These are phyloP conservation scores for Andrena bicolor DNA, from an alignment of 2,888 invertebrate species.

Conservation along the genomic window DNA sequence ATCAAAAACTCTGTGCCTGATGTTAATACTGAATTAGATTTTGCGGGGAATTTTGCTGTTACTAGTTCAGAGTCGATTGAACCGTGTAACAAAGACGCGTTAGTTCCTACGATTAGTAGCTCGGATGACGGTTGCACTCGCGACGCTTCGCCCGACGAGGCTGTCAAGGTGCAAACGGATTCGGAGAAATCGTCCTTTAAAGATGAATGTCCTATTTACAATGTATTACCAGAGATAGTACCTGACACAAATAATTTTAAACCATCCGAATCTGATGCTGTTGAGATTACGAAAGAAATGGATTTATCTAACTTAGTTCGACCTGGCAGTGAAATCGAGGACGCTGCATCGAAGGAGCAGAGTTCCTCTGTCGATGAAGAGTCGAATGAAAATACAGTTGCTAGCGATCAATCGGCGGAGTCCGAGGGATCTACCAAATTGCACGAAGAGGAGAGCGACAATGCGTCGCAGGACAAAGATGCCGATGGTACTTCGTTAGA, in stretches of 20 bases:
- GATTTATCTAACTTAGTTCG: conserved; percentile 54
- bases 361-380: conserved; percentile 66
- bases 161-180: conserved; percentile 23
- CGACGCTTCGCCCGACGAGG: conserved; percentile 31
- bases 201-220: conserved; percentile 54
- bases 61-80: conserved; percentile 53
- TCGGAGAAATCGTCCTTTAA: conserved; percentile 47
- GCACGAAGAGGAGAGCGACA: conserved; percentile 53
- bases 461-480: conserved; percentile 8
- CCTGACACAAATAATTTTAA: conserved; percentile 61
- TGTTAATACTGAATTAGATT: conserved; percentile 52
- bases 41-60: conserved; percentile 49
- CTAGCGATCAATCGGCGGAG: conserved; percentile 72
- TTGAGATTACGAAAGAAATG: conserved; percentile 41
- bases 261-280: conserved; percentile 44
- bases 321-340: conserved; percentile 60
- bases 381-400: conserved; percentile 74
- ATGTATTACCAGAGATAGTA: conserved; percentile 58
- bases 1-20: conserved; percentile 50
- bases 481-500: conserved; percentile 2
- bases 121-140: conserved; percentile 47
- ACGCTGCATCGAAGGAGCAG: conserved; percentile 69
- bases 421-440: conserved; percentile 67
- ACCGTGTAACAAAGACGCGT: conserved; percentile 54
- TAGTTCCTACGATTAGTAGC: conserved; percentile 68